Percentiles rank a stretch among this genome's conserved stretches.
phyloP scores from a whole-genome alignment of 2,113 vertebrate genomes.

The Butorides virescens region DNA sequence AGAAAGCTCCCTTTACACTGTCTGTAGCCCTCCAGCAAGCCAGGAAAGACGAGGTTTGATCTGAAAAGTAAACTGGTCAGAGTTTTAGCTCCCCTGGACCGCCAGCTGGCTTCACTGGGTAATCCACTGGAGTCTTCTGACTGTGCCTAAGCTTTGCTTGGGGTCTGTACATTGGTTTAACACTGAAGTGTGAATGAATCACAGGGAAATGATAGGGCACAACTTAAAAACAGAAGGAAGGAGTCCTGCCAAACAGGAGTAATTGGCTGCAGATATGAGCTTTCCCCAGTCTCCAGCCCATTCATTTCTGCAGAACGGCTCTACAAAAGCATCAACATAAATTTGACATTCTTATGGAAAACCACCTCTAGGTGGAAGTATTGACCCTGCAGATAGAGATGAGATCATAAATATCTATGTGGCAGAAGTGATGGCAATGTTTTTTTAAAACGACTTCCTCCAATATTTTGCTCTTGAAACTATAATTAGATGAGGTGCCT shows the following conservation, averaged over 20 bases:
- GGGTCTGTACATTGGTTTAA: background rate
- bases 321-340: background rate
- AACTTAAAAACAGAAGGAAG: background rate
- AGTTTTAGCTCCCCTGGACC: background rate
- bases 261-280: conserved; percentile 3
- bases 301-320: background rate
- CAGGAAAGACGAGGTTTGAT: background rate
- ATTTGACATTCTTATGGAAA: conserved; percentile 44
- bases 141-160: background rate
- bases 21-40: background rate
- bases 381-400: conserved; percentile 58
- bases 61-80: background rate
- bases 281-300: background rate
- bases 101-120: background rate
- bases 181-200: background rate
- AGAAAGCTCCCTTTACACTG: background rate
- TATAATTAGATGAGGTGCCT: conserved; percentile 21
- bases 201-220: background rate
- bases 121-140: background rate
- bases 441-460: background rate
- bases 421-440: background rate
- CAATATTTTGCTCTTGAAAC: conserved; percentile 24
- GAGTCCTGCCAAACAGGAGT: conserved; percentile 14
- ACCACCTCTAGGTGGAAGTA: conserved; percentile 69
- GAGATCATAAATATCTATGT: conserved; percentile 51